Conservation (phyloP, 1,140 invertebrate species). For the Mycetomoellerius zeteki region DNA sequence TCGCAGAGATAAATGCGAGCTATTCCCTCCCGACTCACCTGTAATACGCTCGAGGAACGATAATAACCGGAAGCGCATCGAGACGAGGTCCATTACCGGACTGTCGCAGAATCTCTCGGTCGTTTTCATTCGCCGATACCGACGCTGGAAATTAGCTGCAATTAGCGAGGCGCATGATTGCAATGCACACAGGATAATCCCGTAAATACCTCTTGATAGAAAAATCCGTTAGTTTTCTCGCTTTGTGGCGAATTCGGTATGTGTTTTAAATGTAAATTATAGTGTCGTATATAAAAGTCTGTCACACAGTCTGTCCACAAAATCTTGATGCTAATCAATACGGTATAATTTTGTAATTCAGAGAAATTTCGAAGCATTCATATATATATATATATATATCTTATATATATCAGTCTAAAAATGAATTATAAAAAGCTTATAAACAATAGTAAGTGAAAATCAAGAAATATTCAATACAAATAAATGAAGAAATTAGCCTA, state of each 20-base stretch:
- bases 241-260: not conserved
- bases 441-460: no score
- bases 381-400: no score
- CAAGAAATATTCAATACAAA: no score
- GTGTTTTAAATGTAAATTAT: constrained; percentile 13
- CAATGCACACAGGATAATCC: constrained; percentile 23
- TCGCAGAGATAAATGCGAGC: constrained; percentile 68
- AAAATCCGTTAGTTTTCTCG: constrained; percentile 41
- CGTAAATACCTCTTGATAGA: constrained; percentile 34
- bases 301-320: not conserved
- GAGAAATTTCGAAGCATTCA: not conserved
- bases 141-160: constrained; percentile 61
- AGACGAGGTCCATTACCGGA: constrained; percentile 70
- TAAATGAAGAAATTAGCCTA: no score
- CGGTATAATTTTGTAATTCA: not conserved
- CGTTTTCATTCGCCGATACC: constrained; percentile 36
- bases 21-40: constrained; percentile 17
- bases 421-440: no score
- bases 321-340: not conserved
- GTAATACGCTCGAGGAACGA: constrained; percentile 56
- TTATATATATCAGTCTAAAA: no score
- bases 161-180: constrained; percentile 48
- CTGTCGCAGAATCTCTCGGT: constrained; percentile 34
- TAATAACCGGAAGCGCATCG: constrained; percentile 72
- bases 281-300: not conserved